Evolutionary conservation across 2,797 vertebrate genomes (phyloP).

Genomic region (Trichosurus vulpecula): DNA sequence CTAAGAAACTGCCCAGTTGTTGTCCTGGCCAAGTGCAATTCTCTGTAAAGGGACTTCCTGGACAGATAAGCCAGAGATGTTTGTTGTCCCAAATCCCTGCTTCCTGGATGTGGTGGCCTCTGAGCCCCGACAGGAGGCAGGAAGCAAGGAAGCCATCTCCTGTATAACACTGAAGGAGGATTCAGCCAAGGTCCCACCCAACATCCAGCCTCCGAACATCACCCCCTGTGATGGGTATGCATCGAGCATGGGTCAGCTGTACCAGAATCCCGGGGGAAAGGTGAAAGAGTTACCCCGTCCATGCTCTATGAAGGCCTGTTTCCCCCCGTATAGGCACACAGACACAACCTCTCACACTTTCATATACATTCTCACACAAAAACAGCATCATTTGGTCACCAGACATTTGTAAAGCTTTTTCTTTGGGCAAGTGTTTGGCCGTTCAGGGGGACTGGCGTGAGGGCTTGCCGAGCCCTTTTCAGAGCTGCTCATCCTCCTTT

Average conservation of each 20-base stretch:
- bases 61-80: constrained; percentile 57
- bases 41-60: constrained; percentile 73
- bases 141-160: not conserved
- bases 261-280: not conserved
- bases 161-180: not conserved
- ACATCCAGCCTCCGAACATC: not conserved
- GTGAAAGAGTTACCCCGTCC: not conserved
- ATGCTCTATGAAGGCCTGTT: not conserved
- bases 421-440: not conserved
- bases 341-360: not conserved
- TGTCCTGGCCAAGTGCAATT: constrained; percentile 73
- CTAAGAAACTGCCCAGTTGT: constrained; percentile 29
- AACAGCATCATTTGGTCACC: not conserved
- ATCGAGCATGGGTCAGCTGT: not conserved
- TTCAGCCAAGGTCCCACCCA: not conserved
- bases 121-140: not conserved
- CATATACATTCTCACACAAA: not conserved
- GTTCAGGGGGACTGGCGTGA: not conserved
- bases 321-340: not conserved
- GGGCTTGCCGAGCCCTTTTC: not conserved
- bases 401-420: not conserved
- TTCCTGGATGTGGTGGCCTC: not conserved
- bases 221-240: not conserved
- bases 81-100: not conserved
- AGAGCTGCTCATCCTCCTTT: not conserved